A percentile compares a stretch with the other conserved stretches of the same genome.
phyloP scores from a whole-genome alignment of 2,113 vertebrate genomes.

The Pygoscelis adeliae region DNA sequence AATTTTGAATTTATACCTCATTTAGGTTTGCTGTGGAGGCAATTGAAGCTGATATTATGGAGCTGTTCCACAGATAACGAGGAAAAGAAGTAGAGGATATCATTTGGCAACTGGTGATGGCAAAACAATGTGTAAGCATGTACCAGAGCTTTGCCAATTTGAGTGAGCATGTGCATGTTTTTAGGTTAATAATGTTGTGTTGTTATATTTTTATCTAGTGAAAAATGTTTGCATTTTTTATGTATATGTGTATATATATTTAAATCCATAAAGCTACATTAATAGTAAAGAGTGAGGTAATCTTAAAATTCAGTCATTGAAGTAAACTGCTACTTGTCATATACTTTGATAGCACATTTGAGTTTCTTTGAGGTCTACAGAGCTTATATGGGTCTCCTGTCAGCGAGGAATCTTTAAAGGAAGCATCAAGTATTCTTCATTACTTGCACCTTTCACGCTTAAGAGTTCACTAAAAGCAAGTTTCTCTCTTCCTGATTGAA shows the following conservation, averaged over 20 bases:
- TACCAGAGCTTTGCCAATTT: not conserved
- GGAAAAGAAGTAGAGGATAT: not conserved
- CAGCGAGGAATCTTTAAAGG: not conserved
- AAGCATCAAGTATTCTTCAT: not conserved
- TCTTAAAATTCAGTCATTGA: not conserved
- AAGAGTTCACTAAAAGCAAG: not conserved
- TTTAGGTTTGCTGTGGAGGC: not conserved
- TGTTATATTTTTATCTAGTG: not conserved
- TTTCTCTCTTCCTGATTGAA: not conserved
- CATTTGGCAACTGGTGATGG: not conserved
- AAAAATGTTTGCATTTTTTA: not conserved
- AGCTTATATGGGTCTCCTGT: not conserved
- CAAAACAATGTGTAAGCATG: not conserved
- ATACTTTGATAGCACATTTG: not conserved
- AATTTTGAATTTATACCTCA: not conserved
- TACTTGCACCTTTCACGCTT: not conserved
- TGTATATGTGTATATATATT: rapidly evolving
- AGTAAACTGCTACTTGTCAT: not conserved
- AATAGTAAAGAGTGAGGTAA: not conserved
- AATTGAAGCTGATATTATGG: not conserved
- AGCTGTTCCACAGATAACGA: not conserved
- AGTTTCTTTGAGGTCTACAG: not conserved
- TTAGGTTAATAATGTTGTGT: not conserved
- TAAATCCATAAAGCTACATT: not conserved
- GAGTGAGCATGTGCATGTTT: not conserved